Evolutionary conservation across 2,888 invertebrate species (phyloP), one percentile per base, ranked within the genome.

Genomic region (Elysia crispata): DNA sequence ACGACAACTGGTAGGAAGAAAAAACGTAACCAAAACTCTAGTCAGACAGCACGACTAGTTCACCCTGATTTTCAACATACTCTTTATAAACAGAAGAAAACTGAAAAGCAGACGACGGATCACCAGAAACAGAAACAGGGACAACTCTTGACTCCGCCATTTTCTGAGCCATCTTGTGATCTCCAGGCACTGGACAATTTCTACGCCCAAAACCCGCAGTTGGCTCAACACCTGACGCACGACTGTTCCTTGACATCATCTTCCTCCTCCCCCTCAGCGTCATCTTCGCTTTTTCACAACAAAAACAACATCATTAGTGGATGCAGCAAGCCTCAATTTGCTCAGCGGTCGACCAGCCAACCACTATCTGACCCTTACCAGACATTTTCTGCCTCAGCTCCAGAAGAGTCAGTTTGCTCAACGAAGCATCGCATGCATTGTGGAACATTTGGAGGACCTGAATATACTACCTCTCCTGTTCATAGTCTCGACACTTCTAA

Each of bases 141-240:
- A 23, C n/a, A 13, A 5, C 25, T 41, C 41, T 6, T 41, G 41
- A 41, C 41, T 11, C 5, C 41, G 5, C 11, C 41, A 11, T 41
- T 41, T 11, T 11, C 41, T 6, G 41, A 41, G 11, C 57, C 57
- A 0, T 0, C 41, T 0, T 77, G 49, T 25, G 70, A 73, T 15
- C 57, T 31, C 0, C 73, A 76, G 15, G 23, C 49, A 1, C 31
- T 54, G 11, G 62, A 73, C 54, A 69, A 67, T 60, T 73, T 79
- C 31, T 76, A 81, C 54, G 50, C 76, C 0, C 72, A 73, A 0
- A 57, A 25, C 50, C 79, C 79, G 54, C 62, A 81, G 23, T 25
- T 57, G 1, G 25, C 69, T 23, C 57, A 54, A 23, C 31, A 70
- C 25, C 41, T 41, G 1, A 49, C 20, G 23, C 28, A 11, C 11